Base-by-base conservation (phyloP, 2,113 vertebrate species). In the Sterna hirundo region DNA sequence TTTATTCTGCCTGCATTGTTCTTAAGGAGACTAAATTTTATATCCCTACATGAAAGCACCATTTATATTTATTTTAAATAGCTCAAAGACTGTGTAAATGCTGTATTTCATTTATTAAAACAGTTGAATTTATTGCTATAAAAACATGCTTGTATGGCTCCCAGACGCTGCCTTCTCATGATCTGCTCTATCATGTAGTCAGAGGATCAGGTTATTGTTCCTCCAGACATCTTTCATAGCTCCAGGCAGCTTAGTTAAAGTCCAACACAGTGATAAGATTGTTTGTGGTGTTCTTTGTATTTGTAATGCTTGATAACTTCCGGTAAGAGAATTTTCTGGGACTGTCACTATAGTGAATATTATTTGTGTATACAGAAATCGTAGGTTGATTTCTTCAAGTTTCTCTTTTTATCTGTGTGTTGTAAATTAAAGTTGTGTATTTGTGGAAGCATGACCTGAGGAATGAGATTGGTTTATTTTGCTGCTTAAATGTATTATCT, bases 21-120 rank as follows among this genome's bases (percentile, higher is more conserved):
- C 54, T 88, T 79, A 62, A 46, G 30, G 77, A 91, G 26, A 69
- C 47, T 83, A 49, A 75, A 88, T 78, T 90, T 84, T 86, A 49
- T 82, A 72, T n/a, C 26, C 7, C 47, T 76, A n/a, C 30, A 42
- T 91, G 79, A 95, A 94, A 93, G 47, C 30, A 72, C 27, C 57
- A 16, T 92, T 95, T 87, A 17, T 93, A 88, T 92, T 95, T 96
- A 76, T 94, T 83, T 88, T 80, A 93, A 76, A 65, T 77, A 88
- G 57, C 85, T 82, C 62, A 69, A 86, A 65, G 68, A 27, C 87
- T 94, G 42, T 19, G 66, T 52, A 84, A 77, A 61, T 72, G 15
- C 26, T 91, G 81, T 76, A 82, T 94, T 96, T 92, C 3, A 75
- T 95, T 91, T 93, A 49, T 62, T 70, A 61, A 84, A 52, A 44